Evolutionary conservation across 2,888 invertebrate species (phyloP), one percentile per base, ranked within the genome.

Genomic region (Drosophila recens): DNA sequence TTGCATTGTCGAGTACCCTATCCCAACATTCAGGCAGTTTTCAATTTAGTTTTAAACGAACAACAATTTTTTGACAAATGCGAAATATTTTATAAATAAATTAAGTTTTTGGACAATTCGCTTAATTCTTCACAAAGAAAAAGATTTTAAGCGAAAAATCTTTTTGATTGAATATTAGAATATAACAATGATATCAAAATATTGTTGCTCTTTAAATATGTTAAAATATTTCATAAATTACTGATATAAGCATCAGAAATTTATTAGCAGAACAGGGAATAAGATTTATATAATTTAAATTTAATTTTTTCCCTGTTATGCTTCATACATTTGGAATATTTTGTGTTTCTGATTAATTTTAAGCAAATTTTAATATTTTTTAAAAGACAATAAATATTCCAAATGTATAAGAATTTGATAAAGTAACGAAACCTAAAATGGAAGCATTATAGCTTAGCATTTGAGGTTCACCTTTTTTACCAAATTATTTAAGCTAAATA

Each of bases 1-100:
- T 93, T 66, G 69, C 79, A 82, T 80, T 85, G 83, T 85, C 90
- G 88, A 89, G 97, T 97, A 97, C 97, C 97, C 97, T 97, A 97
- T 97, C 97, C 97, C 97, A 97, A 97, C 97, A 97, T 97, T 97
- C 97, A 97, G 97, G 97, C 97, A 96, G 95, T 93, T 92, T 92
- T 91, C 91, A 91, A 90, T 90, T 82, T 79, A 84, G 75, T 79
- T 73, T 75, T 75, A 80, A 59, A 65, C 17, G 59, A 90, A 77
- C 90, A 91, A 91, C 91, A 91, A 91, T 89, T 90, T 90, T 88
- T 83, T 89, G 90, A 87, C 36, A 15, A 52, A 13, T 23, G 54
- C 36, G 34, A 34, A 4, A 11, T 10, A 10, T 8, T 46, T 17
- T 0, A 17, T 3, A 9, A 30, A 33, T 30, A 4, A 17, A 40